Base-by-base conservation (phyloP, 2,797 vertebrate genomes). In the Smutsia temminckii region DNA sequence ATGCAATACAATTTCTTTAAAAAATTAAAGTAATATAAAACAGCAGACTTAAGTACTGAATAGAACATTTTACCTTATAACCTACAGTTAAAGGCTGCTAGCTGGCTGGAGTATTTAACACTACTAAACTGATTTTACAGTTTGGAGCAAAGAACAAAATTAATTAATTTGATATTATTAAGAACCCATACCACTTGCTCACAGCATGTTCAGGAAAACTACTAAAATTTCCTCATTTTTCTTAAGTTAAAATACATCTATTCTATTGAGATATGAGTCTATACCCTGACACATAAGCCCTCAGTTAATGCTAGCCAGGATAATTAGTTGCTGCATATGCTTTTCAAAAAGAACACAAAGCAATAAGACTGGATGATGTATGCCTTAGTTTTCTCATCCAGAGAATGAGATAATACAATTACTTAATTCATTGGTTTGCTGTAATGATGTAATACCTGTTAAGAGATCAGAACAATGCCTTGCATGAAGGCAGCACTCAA, bases 1-100 rank as follows among this genome's bases (percentile, higher is more conserved):
- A 97, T 96, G 89, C 95, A 96, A 95, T 40, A 95, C 59, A 71
- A 93, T 91, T 94, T 96, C 55, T 94, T 96, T 93, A 93, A 96
- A 96, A 97, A 90, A 80, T 92, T 84, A 90, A 85, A 92, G n/a
- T 64, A 84, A 83, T 91, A 68, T 92, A 95, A 97, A 90, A 97
- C 75, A 95, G 61, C 81, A 96, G 84, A 95, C 89, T 77, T 96
- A 96, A 95, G 81, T 74, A 37, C 80, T 95, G 68, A 78, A 91
- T 9, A 93, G 16, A 83, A 77, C 10, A 90, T 61, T 95, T 74
- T 96, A 93, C 51, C 86, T 84, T 89, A 93, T 91, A 96, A 94
- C 0, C 85, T 84, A 71, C 68, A 0, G 16, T 69, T 93, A 92
- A 59, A 92, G 71, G 83, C 18, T 81, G 12, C 63, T 77, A 57